Evolutionary conservation across 2,888 invertebrate species (phyloP).

Genomic region (Temnothorax ravouxi): DNA sequence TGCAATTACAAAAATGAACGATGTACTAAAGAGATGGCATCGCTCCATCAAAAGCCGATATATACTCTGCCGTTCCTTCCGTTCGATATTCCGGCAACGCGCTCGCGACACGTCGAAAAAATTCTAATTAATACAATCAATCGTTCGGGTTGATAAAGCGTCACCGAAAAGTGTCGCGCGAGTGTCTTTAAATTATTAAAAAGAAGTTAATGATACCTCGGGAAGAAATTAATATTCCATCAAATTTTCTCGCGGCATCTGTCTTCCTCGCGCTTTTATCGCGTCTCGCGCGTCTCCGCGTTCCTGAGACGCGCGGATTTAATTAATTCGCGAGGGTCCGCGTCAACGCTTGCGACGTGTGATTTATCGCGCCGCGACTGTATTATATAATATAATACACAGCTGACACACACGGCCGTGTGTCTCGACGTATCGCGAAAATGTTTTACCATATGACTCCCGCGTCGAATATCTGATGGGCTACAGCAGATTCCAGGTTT

Average conservation of each 20-base stretch:
- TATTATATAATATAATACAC: slow-evolving; percentile 24
- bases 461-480: slow-evolving; percentile 53
- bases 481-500: slow-evolving; percentile 58
- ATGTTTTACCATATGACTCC: slow-evolving; percentile 65
- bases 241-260: neutral
- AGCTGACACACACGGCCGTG: neutral
- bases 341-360: slow-evolving; percentile 32
- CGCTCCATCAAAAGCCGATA: slow-evolving; percentile 52
- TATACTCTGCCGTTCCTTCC: slow-evolving; percentile 4
- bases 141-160: neutral
- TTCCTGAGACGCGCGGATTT: neutral
- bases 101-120: neutral
- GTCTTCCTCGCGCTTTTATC: neutral
- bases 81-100: neutral
- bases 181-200: slow-evolving; percentile 7
- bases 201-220: neutral
- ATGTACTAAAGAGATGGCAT: slow-evolving; percentile 33
- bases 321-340: slow-evolving; percentile 37
- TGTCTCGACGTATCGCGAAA: slow-evolving; percentile 59
- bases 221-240: neutral
- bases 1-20: slow-evolving; percentile 43
- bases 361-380: slow-evolving; percentile 62
- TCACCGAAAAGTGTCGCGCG: neutral
- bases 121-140: slow-evolving; percentile 1
- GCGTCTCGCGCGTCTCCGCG: neutral